Evolutionary conservation across 37 sponge, comb jelly and placozoan genomes (phyloP).

Genomic region (Beroe ovata): DNA sequence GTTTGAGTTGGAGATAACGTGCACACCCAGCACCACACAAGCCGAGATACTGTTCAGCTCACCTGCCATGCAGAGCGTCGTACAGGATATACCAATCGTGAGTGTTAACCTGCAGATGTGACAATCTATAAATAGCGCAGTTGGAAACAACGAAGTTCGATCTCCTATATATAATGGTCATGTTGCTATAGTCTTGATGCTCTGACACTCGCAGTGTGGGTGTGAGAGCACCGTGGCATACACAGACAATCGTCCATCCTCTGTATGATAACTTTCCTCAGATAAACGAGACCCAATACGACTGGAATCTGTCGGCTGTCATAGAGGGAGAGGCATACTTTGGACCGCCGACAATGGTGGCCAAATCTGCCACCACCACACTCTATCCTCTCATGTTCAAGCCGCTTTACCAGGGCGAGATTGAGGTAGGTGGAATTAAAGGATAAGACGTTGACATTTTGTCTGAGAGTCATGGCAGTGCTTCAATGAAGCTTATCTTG

Average conservation of each 20-base stretch:
- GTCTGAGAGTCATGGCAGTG: too few species aligned
- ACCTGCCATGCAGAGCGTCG: slow-evolving; percentile 74
- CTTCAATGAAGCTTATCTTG: too few species aligned
- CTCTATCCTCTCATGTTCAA: slow-evolving; percentile 77
- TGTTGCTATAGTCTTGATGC: too few species aligned
- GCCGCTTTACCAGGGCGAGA: slow-evolving; percentile 73
- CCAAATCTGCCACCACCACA: slow-evolving; percentile 73
- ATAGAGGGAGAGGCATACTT: slow-evolving; percentile 42
- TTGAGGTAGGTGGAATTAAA: slow-evolving; percentile 76
- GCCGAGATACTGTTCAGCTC: slow-evolving; percentile 77
- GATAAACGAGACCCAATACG: slow-evolving; percentile 64
- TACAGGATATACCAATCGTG: slow-evolving; percentile 84
- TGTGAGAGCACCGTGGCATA: too few species aligned
- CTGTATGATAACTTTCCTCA: too few species aligned
- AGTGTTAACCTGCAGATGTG: too few species aligned
- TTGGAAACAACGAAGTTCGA: too few species aligned
- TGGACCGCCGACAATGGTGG: slow-evolving; percentile 74
- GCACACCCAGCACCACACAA: slow-evolving; percentile 56
- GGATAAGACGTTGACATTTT: too few species aligned
- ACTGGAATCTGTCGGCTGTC: slow-evolving; percentile 61
- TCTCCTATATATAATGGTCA: too few species aligned
- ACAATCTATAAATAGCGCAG: too few species aligned
- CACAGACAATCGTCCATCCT: too few species aligned
- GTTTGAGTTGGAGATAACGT: slow-evolving; percentile 76
- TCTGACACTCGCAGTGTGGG: too few species aligned